Conservation (phyloP, 2,888 invertebrate genomes). For the Drosophila meridionalis region DNA sequence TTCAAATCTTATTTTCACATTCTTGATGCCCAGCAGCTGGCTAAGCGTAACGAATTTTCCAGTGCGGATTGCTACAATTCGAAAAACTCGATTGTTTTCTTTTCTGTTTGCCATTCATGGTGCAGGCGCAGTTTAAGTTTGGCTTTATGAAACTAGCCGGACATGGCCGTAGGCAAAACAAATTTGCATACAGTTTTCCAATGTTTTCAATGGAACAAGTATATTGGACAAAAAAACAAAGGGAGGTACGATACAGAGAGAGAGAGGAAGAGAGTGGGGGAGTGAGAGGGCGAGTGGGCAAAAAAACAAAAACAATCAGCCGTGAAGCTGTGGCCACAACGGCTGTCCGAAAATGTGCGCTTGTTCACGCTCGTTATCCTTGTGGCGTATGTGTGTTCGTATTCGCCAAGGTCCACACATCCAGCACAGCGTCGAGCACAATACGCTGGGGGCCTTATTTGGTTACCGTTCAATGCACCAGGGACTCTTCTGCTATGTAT, state of each 20-base stretch:
- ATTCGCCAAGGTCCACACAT: constrained; percentile 18
- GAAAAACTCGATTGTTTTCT: neutral
- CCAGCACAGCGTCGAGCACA: constrained; percentile 40
- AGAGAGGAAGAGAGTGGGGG: neutral
- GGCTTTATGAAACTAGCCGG: constrained; percentile 24
- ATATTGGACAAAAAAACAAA: constrained; percentile 26
- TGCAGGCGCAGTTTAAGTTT: constrained; percentile 36
- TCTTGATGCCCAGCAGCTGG: constrained; percentile 4
- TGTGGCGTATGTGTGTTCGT: constrained; percentile 1
- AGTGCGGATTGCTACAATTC: constrained; percentile 12
- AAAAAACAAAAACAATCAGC: constrained; percentile 41
- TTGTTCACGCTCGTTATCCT: constrained; percentile 52
- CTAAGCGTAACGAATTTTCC: neutral
- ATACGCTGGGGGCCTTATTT: constrained; percentile 70
- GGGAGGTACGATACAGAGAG: neutral
- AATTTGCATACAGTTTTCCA: constrained; percentile 64
- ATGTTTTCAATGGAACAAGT: constrained; percentile 45
- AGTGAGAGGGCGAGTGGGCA: neutral
- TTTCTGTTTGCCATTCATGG: neutral
- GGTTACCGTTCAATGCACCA: constrained; percentile 77
- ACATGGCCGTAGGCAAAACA: constrained; percentile 31
- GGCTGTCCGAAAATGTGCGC: constrained; percentile 49
- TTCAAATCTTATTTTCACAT: neutral
- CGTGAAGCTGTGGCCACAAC: constrained; percentile 42
- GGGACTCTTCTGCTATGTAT: constrained; percentile 67